Base-by-base conservation (phyloP, 2,797 vertebrate genomes). In the Cuniculus paca region DNA sequence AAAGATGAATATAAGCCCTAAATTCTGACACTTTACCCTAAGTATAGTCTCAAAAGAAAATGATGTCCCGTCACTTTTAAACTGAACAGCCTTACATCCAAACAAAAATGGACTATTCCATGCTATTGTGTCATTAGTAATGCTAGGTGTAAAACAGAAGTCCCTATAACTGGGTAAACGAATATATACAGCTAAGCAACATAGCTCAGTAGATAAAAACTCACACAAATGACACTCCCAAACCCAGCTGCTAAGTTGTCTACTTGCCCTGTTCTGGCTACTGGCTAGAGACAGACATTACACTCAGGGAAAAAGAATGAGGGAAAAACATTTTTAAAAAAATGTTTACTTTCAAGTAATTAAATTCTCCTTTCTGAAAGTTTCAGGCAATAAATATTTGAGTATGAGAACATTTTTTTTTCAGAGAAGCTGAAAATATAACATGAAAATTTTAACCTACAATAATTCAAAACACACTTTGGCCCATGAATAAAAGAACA, bases 401-500 rank as follows among this genome's bases (percentile, higher is more conserved):
- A 58, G 45, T 39, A 93, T 12, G 65, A n/a, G 42, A 93, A 87
- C 48, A 39, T 70, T 68, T 83, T 79, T 36, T 74, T 74, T 45
- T 72, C 75, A 89, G 56, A 91, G 95, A 96, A 91, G 75, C 24
- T 94, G 68, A 88, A 3, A 75, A 86, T 45, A 88, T 6, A 52
- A 77, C 26, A 93, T 58, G 54, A 89, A 78, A 90, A 92, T 60
- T 74, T 93, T 39, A 88, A 50, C 34, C 17, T 24, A 90, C 7
- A 91, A 45, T 80, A 94, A 83, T 81, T 83, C 50, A 92, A 70
- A 94, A 81, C 36, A 75, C 17, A 68, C 80, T 72, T 92, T 96
- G 92, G 82, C 77, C 77, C 45, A 88, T 87, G 1, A 93, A 84
- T 82, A 92, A 83, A 42, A 50, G 36, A 86, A 94, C 7, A 96